Evolutionary conservation across 2,888 invertebrate genomes (phyloP), one percentile per base, ranked within the genome.

Genomic region (Steromphala cineraria): DNA sequence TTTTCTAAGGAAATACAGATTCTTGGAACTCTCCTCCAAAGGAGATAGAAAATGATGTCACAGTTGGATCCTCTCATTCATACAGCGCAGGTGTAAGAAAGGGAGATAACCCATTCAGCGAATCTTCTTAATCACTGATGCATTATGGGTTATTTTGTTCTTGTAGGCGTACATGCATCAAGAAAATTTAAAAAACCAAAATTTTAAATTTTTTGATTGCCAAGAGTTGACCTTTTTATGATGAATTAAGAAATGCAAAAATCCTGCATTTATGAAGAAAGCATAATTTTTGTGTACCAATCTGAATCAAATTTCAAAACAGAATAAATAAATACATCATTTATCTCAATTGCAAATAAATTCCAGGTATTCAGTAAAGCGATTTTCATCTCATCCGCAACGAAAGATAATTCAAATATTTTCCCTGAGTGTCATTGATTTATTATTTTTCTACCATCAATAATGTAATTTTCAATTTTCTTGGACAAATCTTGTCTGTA

Each of bases 401-500:
- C 71, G 40, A 71, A 40, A 71, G 71, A 71, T 36, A 71, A 71
- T n/a, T 71, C 71, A 71, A 71, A 71, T 71, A 71, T 71, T 71
- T 71, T 15, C 19, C 71, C 24, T 71, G n/a, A 71, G 31, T 40
- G 36, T 15, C 36, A 71, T 71, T 40, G 71, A 71, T 71, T 71
- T 31, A 19, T 71, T 40, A 71, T 71, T 40, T 71, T 40, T 71
- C 40, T 10, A 10, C 71, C 71, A 71, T 71, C 71, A 71, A 71
- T 71, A 71, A 71, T 36, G 31, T 71, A 71, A 71, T 71, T 71
- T 71, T 71, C 71, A 71, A 71, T 71, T 71, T 71, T 71, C 71
- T 71, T 40, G 71, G 31, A 31, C 71, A 71, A 71, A 71, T 71
- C 71, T 36, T 71, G 71, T 71, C 71, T 71, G 71, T 71, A 71